Percentiles rank a stretch among this genome's conserved stretches.
Conservation (phyloP, 2,113 vertebrate species). For the Cynopterus brachyotis region DNA sequence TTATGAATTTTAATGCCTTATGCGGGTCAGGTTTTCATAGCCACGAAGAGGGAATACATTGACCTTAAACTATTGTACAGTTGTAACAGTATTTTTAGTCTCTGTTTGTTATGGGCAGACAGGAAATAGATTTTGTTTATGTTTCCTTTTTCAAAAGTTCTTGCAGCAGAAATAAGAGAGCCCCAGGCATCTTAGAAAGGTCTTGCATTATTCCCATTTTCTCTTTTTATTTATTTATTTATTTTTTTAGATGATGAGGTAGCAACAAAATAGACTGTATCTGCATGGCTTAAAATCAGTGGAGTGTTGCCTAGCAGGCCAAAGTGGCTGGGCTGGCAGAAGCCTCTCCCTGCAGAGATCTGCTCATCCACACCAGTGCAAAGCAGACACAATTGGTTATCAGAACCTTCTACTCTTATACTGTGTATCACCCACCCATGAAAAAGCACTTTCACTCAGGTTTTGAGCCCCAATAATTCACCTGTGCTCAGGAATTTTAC, state of each 20-base stretch:
- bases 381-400: neutral
- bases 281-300: slow-evolving; percentile 12
- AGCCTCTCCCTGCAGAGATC: neutral
- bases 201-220: slow-evolving; percentile 48
- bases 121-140: slow-evolving; percentile 80
- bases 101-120: slow-evolving; percentile 79
- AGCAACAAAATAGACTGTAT: neutral
- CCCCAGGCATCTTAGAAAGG: slow-evolving; percentile 74
- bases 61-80: slow-evolving; percentile 83
- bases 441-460: neutral
- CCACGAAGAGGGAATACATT: slow-evolving; percentile 77
- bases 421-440: fast-evolving
- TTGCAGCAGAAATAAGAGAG: slow-evolving; percentile 69
- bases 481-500: neutral
- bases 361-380: neutral
- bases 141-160: slow-evolving; percentile 74
- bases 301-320: neutral
- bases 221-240: slow-evolving; percentile 19
- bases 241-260: slow-evolving; percentile 2
- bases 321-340: neutral
- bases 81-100: slow-evolving; percentile 80
- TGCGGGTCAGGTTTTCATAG: slow-evolving; percentile 79
- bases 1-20: slow-evolving; percentile 86
- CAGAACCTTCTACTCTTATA: neutral
- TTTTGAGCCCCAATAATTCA: neutral